Base-by-base conservation (phyloP, 64 coral and sea anemone genomes). In the Montipora cactus region DNA sequence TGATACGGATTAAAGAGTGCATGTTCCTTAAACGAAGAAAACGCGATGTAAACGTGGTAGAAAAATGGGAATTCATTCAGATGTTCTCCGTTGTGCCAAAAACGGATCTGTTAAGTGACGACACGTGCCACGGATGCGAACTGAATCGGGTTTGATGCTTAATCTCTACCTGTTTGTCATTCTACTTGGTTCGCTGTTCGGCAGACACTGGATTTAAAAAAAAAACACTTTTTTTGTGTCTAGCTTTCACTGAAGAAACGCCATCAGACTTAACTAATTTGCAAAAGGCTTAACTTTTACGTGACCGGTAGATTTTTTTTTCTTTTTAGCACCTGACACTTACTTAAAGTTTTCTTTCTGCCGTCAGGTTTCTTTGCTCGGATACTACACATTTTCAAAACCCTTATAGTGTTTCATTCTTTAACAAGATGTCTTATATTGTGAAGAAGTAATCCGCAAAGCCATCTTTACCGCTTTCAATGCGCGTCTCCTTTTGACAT, bases 401-500 rank as follows among this genome's bases (percentile, higher is more conserved):
- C 14, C 47, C 7, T n/a, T 9, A 25, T 5, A 18, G 14, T 86
- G 82, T 23, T 86, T 44, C 71, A 71, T 86, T 86, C 62, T 71
- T 11, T 19, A 8, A 11, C 66, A 86, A 49, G 18, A 72, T 72
- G 62, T 57, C 53, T 19, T 48, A 86, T 86, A 72, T 71, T 71
- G 67, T 50, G 47, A 70, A 18, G 8, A 68, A 86, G 46, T 86
- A 86, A 86, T 71, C 64, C 64, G 16, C 62, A 49, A 49, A 59
- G 66, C 67, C 82, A 86, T 64, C 82, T 71, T 86, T 71, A 49
- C 37, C 37, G 37, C 59, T 20, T 71, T 86, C 61, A 71, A 86
- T 71, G 66, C 64, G 18, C 46, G 52, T 4, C 49, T 62, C 51
- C 47, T 7, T 14, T 72, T 70, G 66, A 86, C 82, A 86, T 23